Evolutionary conservation across 2,797 vertebrate species (phyloP).

Genomic region (Thalassophryne amazonica): DNA sequence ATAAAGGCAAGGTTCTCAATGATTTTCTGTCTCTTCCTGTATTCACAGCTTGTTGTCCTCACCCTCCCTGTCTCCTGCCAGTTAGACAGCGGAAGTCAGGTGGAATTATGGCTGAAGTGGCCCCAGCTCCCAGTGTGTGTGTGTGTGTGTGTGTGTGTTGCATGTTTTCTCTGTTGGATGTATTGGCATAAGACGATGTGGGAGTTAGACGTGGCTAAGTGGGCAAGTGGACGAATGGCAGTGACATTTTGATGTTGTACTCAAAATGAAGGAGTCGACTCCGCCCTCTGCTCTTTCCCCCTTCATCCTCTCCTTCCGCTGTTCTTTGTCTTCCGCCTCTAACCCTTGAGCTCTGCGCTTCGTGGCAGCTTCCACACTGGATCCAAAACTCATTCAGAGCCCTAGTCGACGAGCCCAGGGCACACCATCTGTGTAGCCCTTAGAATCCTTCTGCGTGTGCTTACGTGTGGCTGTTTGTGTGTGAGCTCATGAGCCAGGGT

Average conservation of each 20-base stretch:
- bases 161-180: slow-evolving; percentile 18
- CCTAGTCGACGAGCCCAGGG: slow-evolving; percentile 65
- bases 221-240: slow-evolving; percentile 37
- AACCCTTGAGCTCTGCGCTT: slow-evolving; percentile 43
- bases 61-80: slow-evolving; percentile 81
- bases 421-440: slow-evolving; percentile 75
- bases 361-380: slow-evolving; percentile 54
- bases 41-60: slow-evolving; percentile 95
- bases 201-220: slow-evolving; percentile 28
- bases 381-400: slow-evolving; percentile 60
- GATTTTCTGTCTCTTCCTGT: slow-evolving; percentile 99
- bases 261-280: slow-evolving; percentile 44
- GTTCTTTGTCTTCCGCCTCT: slow-evolving; percentile 59
- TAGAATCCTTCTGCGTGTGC: slow-evolving; percentile 55
- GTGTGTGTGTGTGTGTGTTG: slow-evolving; percentile 4
- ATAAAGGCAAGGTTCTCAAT: slow-evolving; percentile 96
- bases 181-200: slow-evolving; percentile 14
- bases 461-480: slow-evolving; percentile 34
- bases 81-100: slow-evolving; percentile 89
- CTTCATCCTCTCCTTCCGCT: slow-evolving; percentile 46
- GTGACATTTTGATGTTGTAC: slow-evolving; percentile 63
- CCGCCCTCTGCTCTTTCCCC: slow-evolving; percentile 26
- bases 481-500: slow-evolving; percentile 25
- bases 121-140: slow-evolving; percentile 59
- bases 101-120: slow-evolving; percentile 88